Base-by-base conservation (phyloP, 30 jellyfish, hydroid and myxozoan species). In the Rhopilema esculentum region DNA sequence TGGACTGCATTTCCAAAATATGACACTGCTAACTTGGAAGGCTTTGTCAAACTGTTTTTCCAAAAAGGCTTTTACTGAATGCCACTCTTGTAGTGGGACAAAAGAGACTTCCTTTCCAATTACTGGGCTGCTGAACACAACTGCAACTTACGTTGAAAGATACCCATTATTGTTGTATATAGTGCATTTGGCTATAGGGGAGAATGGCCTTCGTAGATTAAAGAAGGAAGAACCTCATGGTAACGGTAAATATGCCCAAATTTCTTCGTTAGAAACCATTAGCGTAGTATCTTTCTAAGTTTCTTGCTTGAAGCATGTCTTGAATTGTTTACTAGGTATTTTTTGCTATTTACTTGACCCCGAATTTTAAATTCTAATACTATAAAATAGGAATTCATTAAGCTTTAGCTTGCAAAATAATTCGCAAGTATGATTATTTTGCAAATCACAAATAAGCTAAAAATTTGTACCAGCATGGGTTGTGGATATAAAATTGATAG, bases 181-280 rank as follows among this genome's bases (percentile, higher is more conserved):
- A 27, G 30, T 93, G 18, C 98, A 93, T 32, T 81, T 93, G 67
- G 84, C 92, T 1, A 83, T 93, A 16, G 97, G 98, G 1, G 98
- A 93, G 74, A 87, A 93, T 88, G 98, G 98, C 1, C 61, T 88
- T 48, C 61, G 88, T 15, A 31, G 76, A 31, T 23, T 83, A 29
- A 70, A 83, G 75, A 82, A 82, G 23, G 53, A 27, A 0, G 80
- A 20, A 29, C 23, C 51, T 49, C n/a, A 32, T 18, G 72, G 28
- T 6, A 32, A 30, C 33, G 89, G 89, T 80, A 80, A 19, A 0
- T 24, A 9, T 53, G 51, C n/a, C 2, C 15, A n/a, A 12, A 12
- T 69, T n/a, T n/a, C n/a, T n/a, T n/a, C n/a, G n/a, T n/a, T n/a
- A n/a, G n/a, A n/a, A n/a, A n/a, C n/a, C n/a, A n/a, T n/a, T n/a